phyloP scores from a whole-genome alignment of 2,888 invertebrate genomes.

The Ceraclea dissimilis region DNA sequence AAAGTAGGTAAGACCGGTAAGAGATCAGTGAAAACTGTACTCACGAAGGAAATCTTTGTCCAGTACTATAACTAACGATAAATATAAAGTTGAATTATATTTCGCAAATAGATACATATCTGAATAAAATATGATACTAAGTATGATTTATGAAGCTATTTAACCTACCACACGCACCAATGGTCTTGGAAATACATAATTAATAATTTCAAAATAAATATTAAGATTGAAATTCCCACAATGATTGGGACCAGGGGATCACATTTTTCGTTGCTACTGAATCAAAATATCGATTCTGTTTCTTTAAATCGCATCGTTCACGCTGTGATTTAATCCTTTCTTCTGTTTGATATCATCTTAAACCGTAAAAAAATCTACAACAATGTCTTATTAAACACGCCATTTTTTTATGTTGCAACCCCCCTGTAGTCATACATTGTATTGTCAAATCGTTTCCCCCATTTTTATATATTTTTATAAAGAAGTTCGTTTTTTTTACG shows the following conservation, averaged over 20 bases:
- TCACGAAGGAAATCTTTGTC: too few species aligned
- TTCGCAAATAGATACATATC: too few species aligned
- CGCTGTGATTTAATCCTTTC: conserved; percentile 14
- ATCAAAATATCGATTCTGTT: neutral
- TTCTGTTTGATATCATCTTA: conserved; percentile 9
- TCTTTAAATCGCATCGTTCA: conserved; percentile 9
- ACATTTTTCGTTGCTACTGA: neutral
- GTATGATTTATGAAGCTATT: too few species aligned
- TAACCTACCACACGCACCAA: too few species aligned
- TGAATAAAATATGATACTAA: too few species aligned
- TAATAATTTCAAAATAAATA: neutral
- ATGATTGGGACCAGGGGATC: neutral
- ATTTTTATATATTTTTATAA: too few species aligned
- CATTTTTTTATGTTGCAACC: neutral
- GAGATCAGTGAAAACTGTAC: too few species aligned
- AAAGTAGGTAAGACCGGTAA: too few species aligned
- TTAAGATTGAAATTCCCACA: neutral
- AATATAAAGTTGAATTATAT: too few species aligned
- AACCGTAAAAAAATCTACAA: conserved; percentile 5
- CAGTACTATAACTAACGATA: too few species aligned
- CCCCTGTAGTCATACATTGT: neutral
- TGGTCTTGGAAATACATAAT: neutral
- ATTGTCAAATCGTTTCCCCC: too few species aligned
- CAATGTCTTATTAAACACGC: neutral
- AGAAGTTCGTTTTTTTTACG: too few species aligned